These are phyloP conservation scores for Salarias fasciatus DNA, from an alignment of 2,797 vertebrate genomes.

Conservation along the genomic window DNA sequence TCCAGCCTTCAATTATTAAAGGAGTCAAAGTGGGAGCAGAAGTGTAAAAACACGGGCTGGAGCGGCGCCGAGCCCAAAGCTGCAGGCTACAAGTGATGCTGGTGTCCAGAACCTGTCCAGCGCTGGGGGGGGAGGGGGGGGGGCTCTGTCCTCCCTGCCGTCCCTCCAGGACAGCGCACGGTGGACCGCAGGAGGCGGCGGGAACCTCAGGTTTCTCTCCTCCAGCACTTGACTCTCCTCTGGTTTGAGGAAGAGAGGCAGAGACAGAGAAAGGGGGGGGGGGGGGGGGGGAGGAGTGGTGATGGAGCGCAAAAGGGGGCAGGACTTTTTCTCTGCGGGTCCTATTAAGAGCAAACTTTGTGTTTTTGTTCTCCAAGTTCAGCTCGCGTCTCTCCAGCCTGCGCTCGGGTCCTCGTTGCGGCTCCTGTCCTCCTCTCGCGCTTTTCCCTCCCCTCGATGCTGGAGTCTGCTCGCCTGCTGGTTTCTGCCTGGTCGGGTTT, in stretches of 20 bases:
- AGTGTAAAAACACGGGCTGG: constrained; percentile 58
- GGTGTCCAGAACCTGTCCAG: not conserved
- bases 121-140: too few relatives aligned
- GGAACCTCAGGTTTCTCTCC: constrained; percentile 55
- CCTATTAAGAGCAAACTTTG: constrained; percentile 87
- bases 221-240: constrained; percentile 69
- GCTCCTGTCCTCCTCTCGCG: constrained; percentile 7
- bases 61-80: constrained; percentile 15
- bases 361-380: constrained; percentile 86
- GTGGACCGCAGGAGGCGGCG: constrained; percentile 21
- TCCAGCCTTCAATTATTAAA: constrained; percentile 74
- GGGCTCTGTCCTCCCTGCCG: too few relatives aligned
- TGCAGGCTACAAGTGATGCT: constrained; percentile 5
- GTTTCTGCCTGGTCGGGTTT: constrained; percentile 13
- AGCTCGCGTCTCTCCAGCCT: constrained; percentile 69
- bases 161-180: too few relatives aligned
- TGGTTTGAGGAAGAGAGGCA: constrained; percentile 60
- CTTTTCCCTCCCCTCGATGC: constrained; percentile 31
- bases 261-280: constrained; percentile 27
- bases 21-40: constrained; percentile 48
- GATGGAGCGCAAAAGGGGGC: constrained; percentile 82
- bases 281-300: constrained; percentile 72
- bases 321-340: constrained; percentile 79
- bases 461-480: constrained; percentile 52
- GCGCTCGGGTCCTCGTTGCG: constrained; percentile 33